Base-by-base conservation (phyloP, 2,888 invertebrate species). In the Polietes domitor region DNA sequence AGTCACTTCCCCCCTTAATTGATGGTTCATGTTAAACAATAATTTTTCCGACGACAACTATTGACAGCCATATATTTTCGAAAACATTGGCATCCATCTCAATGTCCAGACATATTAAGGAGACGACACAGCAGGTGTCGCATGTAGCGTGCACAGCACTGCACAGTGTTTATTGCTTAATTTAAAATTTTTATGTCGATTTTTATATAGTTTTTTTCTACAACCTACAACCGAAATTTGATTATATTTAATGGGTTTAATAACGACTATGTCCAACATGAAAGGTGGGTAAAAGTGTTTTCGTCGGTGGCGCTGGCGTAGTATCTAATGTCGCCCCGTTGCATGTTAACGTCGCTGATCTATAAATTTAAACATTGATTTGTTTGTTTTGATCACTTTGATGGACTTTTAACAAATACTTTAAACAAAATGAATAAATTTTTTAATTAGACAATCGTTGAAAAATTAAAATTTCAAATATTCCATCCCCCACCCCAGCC, bases 371-470 rank as follows among this genome's bases (percentile, higher is more conserved):
- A 63, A 7, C 32, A 55, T 63, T 75, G 43, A 65, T 75, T 75
- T 78, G 82, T 70, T 71, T 78, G 82, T 78, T 78, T 71, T 78
- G 82, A 82, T 78, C 24, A 55, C 63, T 82, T 55, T 65, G 75
- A 78, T 75, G 75, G 65, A 75, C 78, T 72, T 72, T 28, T 58
- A 58, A 24, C 26, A 58, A 58, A 58, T 47, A 47, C n/a, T 47
- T 15, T 47, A 47, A 47, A n/a, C n/a, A 70, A 80, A 80, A 73
- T 73, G 79, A 50, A 83, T 83, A 83, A 68, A 80, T 83, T 79
- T 83, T 47, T 80, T 83, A 83, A 83, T 83, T 83, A 77, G 70
- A 41, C 63, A 77, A 65, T 21, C 55, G 24, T 10, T 55, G 55
- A 21, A 55, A 21, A 24, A 55, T 55, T 55, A 21, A 10, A 55